phyloP scores from a whole-genome alignment of 2,797 vertebrate genomes.

The Ficedula albicollis region DNA sequence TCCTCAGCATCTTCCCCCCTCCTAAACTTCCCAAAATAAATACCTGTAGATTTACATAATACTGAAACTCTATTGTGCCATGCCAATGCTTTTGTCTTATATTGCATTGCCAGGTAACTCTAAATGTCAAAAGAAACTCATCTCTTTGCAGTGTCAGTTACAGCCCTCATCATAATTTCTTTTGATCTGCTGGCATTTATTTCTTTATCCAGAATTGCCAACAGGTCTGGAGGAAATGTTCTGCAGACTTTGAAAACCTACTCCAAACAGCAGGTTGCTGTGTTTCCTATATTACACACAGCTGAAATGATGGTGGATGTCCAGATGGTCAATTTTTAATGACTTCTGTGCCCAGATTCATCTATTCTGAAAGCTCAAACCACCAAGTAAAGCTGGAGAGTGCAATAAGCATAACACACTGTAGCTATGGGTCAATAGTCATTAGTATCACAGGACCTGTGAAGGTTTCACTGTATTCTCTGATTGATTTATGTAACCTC shows the following conservation, averaged over 20 bases:
- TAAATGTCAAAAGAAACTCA: not conserved
- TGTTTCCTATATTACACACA: not conserved
- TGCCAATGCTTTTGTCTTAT: not conserved
- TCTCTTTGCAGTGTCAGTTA: not conserved
- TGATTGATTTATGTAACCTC: not conserved
- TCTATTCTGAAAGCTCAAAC: not conserved
- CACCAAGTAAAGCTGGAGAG: not conserved
- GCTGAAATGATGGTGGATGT: not conserved
- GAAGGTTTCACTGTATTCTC: not conserved
- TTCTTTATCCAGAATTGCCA: not conserved
- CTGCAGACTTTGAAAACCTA: not conserved
- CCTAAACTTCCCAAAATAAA: not conserved
- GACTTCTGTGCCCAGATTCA: not conserved
- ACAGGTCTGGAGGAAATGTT: not conserved
- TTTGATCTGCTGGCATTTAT: not conserved
- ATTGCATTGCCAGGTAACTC: not conserved
- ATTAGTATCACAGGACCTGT: rapidly evolving
- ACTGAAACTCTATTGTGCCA: not conserved
- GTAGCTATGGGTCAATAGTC: not conserved
- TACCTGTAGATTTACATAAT: not conserved
- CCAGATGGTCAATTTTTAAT: not conserved
- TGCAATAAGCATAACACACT: not conserved
- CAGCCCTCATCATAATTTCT: not conserved
- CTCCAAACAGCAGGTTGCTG: not conserved
- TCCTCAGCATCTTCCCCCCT: not conserved